Conservation (phyloP, 2,797 vertebrate species). For the Falco cherrug region DNA sequence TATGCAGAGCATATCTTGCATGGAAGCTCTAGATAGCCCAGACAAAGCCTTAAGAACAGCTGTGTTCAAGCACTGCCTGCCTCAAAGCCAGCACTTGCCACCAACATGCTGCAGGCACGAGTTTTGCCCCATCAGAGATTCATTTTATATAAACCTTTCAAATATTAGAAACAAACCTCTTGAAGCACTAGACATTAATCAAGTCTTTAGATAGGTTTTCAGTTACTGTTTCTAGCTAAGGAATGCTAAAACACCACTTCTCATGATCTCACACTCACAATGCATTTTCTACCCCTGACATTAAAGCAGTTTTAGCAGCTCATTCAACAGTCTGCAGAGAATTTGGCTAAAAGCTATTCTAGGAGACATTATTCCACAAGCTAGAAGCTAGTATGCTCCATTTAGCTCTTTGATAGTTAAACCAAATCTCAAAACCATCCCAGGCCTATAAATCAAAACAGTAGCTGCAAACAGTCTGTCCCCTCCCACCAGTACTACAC, state of each 20-base stretch:
- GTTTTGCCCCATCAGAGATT: not conserved
- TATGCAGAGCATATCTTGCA: accelerated
- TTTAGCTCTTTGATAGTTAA: not conserved
- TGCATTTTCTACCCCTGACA: not conserved
- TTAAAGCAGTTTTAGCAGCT: not conserved
- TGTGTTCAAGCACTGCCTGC: not conserved
- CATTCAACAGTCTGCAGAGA: not conserved
- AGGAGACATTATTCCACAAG: not conserved
- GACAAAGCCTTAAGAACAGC: not conserved
- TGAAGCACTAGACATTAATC: not conserved
- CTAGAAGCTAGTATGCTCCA: not conserved
- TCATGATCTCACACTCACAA: not conserved
- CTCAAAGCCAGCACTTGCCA: not conserved
- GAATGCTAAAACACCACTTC: not conserved
- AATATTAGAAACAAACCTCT: not conserved
- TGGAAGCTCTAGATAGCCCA: not conserved
- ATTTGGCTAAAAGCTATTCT: not conserved
- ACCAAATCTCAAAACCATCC: not conserved
- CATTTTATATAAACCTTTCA: not conserved
- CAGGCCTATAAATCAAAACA: not conserved
- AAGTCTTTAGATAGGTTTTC: not conserved
- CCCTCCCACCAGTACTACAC: not conserved
- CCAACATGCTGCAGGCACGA: not conserved
- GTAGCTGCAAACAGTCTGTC: not conserved
- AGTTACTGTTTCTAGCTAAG: not conserved